phyloP scores from a whole-genome alignment of 2,797 vertebrate genomes.

The Sphenopsis melanotis region DNA sequence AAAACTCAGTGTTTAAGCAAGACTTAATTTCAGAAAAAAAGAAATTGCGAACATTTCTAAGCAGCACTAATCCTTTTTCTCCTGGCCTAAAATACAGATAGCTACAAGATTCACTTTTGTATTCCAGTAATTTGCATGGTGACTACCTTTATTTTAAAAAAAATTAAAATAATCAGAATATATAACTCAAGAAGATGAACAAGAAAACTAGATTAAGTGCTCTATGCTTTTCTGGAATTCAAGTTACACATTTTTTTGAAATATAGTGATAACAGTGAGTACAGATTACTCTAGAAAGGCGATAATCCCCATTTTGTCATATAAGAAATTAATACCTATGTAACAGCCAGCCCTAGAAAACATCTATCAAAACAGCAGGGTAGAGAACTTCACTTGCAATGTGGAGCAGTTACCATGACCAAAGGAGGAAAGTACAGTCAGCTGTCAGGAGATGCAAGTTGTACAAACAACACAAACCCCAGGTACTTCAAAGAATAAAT shows the following conservation, averaged over 20 bases:
- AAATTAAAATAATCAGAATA: not conserved
- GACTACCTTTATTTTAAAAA: not conserved
- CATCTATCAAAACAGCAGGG: not conserved
- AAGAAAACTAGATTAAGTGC: not conserved
- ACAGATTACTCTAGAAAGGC: not conserved
- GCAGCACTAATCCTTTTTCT: not conserved
- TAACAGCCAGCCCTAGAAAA: not conserved
- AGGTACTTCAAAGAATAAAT: not conserved
- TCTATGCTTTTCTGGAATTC: not conserved
- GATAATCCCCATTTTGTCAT: not conserved
- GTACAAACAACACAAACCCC: not conserved
- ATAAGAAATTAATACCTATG: not conserved
- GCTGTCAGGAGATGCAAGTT: not conserved
- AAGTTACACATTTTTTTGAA: not conserved
- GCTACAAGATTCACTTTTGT: not conserved
- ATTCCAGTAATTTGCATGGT: not conserved
- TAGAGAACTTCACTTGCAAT: not conserved
- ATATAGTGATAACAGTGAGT: not conserved
- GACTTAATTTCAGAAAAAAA: not conserved
- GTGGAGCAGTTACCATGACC: not conserved
- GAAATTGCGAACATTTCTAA: not conserved
- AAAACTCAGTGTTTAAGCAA: not conserved
- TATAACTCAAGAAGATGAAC: not conserved
- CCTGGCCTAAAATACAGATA: not conserved
- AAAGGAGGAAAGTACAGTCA: not conserved